phyloP scores from a whole-genome alignment of 2,113 vertebrate genomes.

The Colossoma macropomum region DNA sequence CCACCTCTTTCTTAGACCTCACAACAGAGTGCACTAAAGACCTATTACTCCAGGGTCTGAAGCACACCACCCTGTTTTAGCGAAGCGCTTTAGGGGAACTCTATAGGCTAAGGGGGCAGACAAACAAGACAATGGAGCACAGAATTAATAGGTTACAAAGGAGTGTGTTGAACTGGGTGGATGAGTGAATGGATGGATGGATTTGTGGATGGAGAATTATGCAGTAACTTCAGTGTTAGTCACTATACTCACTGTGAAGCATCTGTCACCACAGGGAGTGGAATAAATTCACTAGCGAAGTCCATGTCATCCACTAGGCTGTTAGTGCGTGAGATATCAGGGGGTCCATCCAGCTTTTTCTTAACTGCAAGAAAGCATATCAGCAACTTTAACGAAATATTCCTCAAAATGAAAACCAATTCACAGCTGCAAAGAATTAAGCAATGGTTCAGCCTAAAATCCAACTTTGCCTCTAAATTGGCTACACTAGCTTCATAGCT shows the following conservation, averaged over 20 bases:
- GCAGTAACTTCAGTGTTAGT: not conserved
- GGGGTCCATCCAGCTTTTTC: conserved; percentile 65
- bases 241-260: conserved; percentile 78
- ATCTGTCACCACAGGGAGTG: conserved; percentile 71
- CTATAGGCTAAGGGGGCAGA: not conserved
- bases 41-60: conserved; percentile 20
- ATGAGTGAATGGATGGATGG: conserved; percentile 29
- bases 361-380: conserved; percentile 64
- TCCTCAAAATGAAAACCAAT: not conserved
- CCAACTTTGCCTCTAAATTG: too few relatives aligned
- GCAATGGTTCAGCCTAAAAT: too few relatives aligned
- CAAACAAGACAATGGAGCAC: not conserved
- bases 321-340: conserved; percentile 78
- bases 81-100: conserved; percentile 24
- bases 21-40: conserved; percentile 34
- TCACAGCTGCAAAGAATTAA: not conserved
- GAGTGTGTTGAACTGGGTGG: not conserved
- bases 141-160: conserved; percentile 4
- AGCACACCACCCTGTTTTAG: not conserved
- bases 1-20: conserved; percentile 25
- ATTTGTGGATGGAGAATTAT: not conserved
- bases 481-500: too few relatives aligned
- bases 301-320: conserved; percentile 84
- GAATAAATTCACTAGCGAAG: conserved; percentile 75
- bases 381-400: not conserved